Evolutionary conservation across 1,140 invertebrate genomes (phyloP), one percentile per base, ranked within the genome.

Genomic region (Nilaparvata lugens): DNA sequence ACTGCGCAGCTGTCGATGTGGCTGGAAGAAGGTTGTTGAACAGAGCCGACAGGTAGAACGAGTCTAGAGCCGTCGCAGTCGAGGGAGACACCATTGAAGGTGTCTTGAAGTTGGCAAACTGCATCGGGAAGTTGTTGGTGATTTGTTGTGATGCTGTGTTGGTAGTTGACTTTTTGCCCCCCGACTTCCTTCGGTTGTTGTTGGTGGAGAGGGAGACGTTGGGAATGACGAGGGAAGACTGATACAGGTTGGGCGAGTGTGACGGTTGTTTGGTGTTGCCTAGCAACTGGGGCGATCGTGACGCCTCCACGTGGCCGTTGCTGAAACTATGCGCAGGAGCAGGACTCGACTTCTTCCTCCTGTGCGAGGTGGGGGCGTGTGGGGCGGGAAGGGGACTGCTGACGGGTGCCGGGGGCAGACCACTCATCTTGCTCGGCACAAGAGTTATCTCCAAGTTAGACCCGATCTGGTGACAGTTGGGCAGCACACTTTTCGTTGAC

Each of bases 381-480:
- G 19, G 14, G 23, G 19, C 28, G 19, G 23, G n/a, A 4, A 25
- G 23, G 9, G 31, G 31, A 35, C 31, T 35, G 31, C 31, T 35
- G 31, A 35, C 31, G 13, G 76, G 28, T 74, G 74, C 0, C 71
- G 71, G 0, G 66, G 60, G 52, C 70, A 72, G 0, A 65, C 67
- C 0, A 73, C 69, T 3, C 68, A 18, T 28, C 21, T 59, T 23
- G 4, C 65, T 56, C 54, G 68, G 75, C 1, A 84, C 80, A 63
- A 83, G 64, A 0, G 81, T 84, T 38, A 84, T 83, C 70, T 84
- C 81, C 53, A 84, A 65, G 66, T 82, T 81, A 0, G 79, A 78
- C 1, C 76, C 78, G 4, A 81, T 73, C 13, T 48, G 31, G 69
- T 65, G 38, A 70, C 61, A 18, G 65, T 68, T 28, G 72, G 72